Percentiles rank a stretch among this genome's conserved stretches.
Evolutionary conservation across 53 echinoderm and acorn worm species (phyloP).

Genomic region (Arbacia lixula): DNA sequence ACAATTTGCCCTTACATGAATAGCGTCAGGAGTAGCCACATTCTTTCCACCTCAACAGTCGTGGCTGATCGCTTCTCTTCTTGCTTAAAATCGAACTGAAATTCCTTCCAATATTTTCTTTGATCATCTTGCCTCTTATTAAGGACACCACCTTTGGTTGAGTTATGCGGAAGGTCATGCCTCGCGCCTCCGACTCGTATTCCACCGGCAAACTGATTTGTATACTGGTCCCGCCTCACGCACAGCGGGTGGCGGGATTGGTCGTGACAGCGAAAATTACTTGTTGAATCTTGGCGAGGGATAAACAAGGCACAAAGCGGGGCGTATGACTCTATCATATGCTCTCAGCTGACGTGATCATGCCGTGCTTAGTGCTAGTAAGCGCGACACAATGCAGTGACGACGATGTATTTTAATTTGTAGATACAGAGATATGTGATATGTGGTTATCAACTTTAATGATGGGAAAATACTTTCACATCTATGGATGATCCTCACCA

Average conservation of each 20-base stretch:
- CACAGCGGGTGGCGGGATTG: constrained; percentile 37
- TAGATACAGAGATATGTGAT: no score
- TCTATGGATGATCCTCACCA: no score
- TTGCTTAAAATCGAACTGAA: no score
- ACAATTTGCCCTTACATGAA: no score
- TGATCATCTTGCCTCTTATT: not conserved
- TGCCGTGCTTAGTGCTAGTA: constrained; percentile 6
- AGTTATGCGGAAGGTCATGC: constrained; percentile 38
- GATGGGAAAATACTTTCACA: no score
- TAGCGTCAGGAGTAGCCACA: no score
- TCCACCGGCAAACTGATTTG: not conserved
- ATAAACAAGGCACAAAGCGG: constrained; percentile 36
- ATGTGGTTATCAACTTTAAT: no score
- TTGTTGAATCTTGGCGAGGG: constrained; percentile 38
- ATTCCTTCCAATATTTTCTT: constrained; percentile 16
- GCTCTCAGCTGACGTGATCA: constrained; percentile 44
- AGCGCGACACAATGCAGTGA: not conserved
- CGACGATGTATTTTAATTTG: no score
- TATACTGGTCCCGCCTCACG: constrained; percentile 17
- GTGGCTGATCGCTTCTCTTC: no score
- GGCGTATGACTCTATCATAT: constrained; percentile 9
- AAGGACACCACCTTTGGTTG: constrained; percentile 25
- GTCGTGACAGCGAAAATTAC: constrained; percentile 46
- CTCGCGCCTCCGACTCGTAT: constrained; percentile 14
- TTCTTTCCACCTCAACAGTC: no score